Base-by-base conservation (phyloP, 2,888 invertebrate species). In the Melanophora roralis region DNA sequence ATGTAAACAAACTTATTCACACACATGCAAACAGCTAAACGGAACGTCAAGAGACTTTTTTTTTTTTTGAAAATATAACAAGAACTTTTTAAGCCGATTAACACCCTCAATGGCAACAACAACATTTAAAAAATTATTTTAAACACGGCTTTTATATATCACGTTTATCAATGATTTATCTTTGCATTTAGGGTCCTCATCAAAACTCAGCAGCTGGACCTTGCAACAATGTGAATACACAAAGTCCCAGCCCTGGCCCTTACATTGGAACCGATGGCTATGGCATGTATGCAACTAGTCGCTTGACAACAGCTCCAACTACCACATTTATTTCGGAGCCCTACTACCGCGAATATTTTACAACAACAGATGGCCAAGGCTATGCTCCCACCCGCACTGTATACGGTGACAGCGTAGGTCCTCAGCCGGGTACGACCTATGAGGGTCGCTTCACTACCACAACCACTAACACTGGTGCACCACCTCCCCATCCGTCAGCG, bases 311-410 rank as follows among this genome's bases (percentile, higher is more conserved):
- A 57, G 88, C 89, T 62, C 86, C 87, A 76, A 84, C 88, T 76
- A 86, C 88, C 49, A 87, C 93, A 57, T 94, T 94, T 88, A 91
- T 94, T 83, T 91, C 93, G 84, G 94, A 94, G 86, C 94, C 94
- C 81, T 95, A 96, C 91, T 93, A 95, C 89, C 86, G 90, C 32
- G 95, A 95, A 90, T 95, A 95, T 89, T 95, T 94, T 89, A 93
- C 93, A 67, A 72, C 72, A n/a, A 92, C 93, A 81, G 91, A 91
- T 45, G 88, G 88, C 51, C 89, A 89, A 65, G 88, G 89, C 72
- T 90, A 90, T 81, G 88, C 88, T 21, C 89, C 89, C 55, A 85
- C 89, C 68, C 87, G 90, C 36, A 86, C 88, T 36, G 86, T 88
- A 23, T 90, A 90, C 78, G 89, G 89, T 55, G 84, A 90, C 53